These are phyloP conservation scores for Paradoxurus hermaphroditus DNA, from an alignment of 2,113 vertebrate genomes.

Conservation along the genomic window DNA sequence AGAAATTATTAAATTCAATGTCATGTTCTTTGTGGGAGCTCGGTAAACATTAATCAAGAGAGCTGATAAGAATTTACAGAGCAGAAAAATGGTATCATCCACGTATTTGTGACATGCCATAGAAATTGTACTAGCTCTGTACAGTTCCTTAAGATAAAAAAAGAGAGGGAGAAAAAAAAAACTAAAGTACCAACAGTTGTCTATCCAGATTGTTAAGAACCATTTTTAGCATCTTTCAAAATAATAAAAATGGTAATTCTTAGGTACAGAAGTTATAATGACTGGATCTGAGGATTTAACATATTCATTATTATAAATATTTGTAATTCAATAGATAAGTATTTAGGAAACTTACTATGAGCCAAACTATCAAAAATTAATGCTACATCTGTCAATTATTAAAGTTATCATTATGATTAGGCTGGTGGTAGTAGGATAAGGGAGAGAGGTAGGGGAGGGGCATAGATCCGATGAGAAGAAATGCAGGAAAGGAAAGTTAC, in stretches of 20 bases:
- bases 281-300: not conserved
- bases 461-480: not conserved
- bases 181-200: not conserved
- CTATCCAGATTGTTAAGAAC: not conserved
- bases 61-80: conserved; percentile 59
- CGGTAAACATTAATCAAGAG: conserved; percentile 53
- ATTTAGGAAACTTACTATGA: not conserved
- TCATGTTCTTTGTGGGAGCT: conserved; percentile 9
- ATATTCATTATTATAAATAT: not conserved
- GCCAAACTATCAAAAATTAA: not conserved
- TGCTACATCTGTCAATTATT: not conserved
- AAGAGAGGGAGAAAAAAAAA: not conserved
- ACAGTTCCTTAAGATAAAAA: not conserved
- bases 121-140: not conserved
- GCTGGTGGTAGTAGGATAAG: not conserved
- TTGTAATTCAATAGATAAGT: not conserved
- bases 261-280: not conserved
- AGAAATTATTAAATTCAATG: conserved; percentile 60
- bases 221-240: not conserved
- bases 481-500: not conserved
- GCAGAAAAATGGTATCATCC: not conserved
- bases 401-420: not conserved
- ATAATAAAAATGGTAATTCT: not conserved
- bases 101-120: not conserved
- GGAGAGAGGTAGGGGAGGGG: rapidly evolving